Evolutionary conservation across 2,797 vertebrate genomes (phyloP).

Genomic region (Bucorvus abyssinicus): DNA sequence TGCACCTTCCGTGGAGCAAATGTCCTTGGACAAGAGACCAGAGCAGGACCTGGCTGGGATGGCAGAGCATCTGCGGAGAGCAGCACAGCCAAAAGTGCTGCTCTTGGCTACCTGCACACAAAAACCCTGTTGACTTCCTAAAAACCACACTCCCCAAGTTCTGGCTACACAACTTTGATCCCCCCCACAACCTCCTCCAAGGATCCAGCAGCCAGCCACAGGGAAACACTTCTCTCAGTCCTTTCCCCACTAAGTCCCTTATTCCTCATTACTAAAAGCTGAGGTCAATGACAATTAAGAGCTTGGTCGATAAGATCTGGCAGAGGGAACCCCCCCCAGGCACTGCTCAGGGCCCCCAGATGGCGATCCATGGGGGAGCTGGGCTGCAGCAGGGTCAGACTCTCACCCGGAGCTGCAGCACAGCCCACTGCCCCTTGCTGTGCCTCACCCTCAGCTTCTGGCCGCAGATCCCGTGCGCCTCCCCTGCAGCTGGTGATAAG

Average conservation of each 20-base stretch:
- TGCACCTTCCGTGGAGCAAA: not conserved
- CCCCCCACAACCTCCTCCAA: not conserved
- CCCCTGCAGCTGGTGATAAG: not conserved
- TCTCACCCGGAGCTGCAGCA: not conserved
- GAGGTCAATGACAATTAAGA: not conserved
- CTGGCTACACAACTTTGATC: not conserved
- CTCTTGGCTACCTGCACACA: not conserved
- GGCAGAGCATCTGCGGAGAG: not conserved
- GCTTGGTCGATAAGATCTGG: not conserved
- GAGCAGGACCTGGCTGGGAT: not conserved
- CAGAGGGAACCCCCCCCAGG: not conserved
- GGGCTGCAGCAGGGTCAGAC: not conserved
- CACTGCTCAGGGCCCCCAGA: not conserved
- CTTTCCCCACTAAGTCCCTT: not conserved
- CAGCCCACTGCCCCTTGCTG: not conserved
- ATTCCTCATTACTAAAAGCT: not conserved
- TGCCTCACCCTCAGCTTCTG: not conserved
- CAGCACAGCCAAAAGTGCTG: not conserved
- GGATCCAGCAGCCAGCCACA: not conserved
- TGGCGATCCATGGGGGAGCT: not conserved
- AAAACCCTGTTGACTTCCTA: not conserved
- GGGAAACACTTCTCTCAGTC: not conserved
- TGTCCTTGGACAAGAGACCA: not conserved
- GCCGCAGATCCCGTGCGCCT: not conserved
- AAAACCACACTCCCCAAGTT: not conserved